phyloP scores from a whole-genome alignment of 2,888 invertebrate species.

The Callyntrura guangdongensis region DNA sequence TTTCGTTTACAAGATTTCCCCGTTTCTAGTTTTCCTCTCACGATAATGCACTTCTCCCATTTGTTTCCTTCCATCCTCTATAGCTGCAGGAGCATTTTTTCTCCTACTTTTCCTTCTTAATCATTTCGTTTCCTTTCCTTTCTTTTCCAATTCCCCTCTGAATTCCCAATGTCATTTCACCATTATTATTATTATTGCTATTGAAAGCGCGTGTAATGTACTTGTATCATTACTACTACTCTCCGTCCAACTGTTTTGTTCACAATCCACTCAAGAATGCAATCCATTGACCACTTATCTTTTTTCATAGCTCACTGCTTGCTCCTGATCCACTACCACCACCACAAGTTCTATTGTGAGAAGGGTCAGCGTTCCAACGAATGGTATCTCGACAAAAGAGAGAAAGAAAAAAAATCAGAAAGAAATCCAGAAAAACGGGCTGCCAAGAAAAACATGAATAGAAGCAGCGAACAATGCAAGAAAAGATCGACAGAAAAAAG shows the following conservation, averaged over 20 bases:
- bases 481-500: conserved; percentile 29
- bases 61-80: too few species aligned
- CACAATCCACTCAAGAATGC: conserved; percentile 60
- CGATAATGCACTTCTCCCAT: too few species aligned
- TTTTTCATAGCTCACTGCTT: conserved; percentile 17
- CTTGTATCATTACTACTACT: background rate
- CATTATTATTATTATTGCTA: conserved; percentile 28
- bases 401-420: background rate
- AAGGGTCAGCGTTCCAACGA: conserved; percentile 58
- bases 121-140: conserved; percentile 11
- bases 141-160: background rate
- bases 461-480: conserved; percentile 20
- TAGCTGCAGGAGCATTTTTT: background rate
- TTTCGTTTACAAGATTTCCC: too few species aligned
- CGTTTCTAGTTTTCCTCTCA: too few species aligned
- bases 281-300: conserved; percentile 43
- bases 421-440: conserved; percentile 44
- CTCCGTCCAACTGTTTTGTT: background rate
- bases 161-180: conserved; percentile 44
- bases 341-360: conserved; percentile 49
- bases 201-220: conserved; percentile 41
- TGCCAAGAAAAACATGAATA: conserved; percentile 14
- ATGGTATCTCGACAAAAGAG: background rate
- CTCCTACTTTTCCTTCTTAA: background rate
- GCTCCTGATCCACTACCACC: conserved; percentile 6